Evolutionary conservation across 2,888 invertebrate genomes (phyloP), one percentile per base, ranked within the genome.

Genomic region (Polydrusus tereticollis): DNA sequence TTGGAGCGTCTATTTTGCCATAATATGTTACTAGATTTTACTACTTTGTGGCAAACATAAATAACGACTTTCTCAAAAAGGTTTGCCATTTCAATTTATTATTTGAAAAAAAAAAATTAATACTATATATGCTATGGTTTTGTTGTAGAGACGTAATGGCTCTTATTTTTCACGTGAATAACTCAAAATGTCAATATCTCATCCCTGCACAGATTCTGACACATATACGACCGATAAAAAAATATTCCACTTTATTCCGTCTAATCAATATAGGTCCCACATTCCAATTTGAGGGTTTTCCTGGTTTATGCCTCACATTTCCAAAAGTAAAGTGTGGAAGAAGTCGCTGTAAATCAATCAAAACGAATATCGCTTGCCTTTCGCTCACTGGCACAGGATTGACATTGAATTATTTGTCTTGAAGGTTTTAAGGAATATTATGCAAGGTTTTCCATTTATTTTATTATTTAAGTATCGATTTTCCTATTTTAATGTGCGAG

Each of bases 331-430:
- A 29, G 45, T 45, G 45, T 45, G 62, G 45, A 45, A 45, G 36
- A 21, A 60, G 60, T 60, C 43, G 60, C 21, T 41, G 60, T 60
- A 62, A 62, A 62, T 62, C 43, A 62, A 29, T 62, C 62, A 62
- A 47, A 62, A 45, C 12, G 47, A 47, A 62, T 62, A 45, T 43
- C 62, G 29, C 8, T 62, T 45, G 43, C 62, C 62, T 62, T 23
- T 45, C 33, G 38, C 43, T 47, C 62, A 47, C 45, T 29, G 47
- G 33, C 43, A 62, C 26, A 16, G 52, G 6, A 26, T 41, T 60
- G 59, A 62, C 43, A 47, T 36, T 58, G 10, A 36, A 36, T 58
- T 58, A 58, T 60, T 60, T 59, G 59, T 41, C 59, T 41, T 14
- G 16, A 7, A 0, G 5, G 2, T 41, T 41, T 41, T 14, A 41